Evolutionary conservation across 1,140 invertebrate species (phyloP), one percentile per base, ranked within the genome.

Genomic region (Linepithema humile): DNA sequence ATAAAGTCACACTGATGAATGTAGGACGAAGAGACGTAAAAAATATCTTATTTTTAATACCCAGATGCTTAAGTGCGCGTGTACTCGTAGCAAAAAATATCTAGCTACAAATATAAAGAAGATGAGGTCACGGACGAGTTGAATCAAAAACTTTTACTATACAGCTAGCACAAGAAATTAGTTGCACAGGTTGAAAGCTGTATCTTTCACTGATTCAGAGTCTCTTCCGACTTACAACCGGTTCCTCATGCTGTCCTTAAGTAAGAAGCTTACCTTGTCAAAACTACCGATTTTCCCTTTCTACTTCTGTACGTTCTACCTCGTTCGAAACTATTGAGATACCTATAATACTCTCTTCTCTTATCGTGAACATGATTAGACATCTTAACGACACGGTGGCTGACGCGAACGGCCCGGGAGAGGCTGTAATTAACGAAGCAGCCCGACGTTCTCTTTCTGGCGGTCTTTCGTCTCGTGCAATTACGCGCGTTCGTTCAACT

Each of bases 261-360:
- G 20, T n/a, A 35, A 65, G 40, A 35, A 23, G 20, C 32, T 77
- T 65, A 77, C 32, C 43, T 77, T 67, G 43, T 67, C 43, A 10
- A 62, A 75, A 75, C 38, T 57, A 38, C 4, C 29, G 15, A 3
- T 15, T 12, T 60, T 32, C 29, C 23, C n/a, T n/a, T n/a, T n/a
- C n/a, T n/a, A n/a, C n/a, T n/a, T n/a, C n/a, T n/a, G n/a, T n/a
- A n/a, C 12, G 0, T 43, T 1, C 0, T 20, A 20, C 38, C 10
- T 43, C 10, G 4, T 29, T n/a, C 32, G 12, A 7, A 74, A 40
- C 23, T 73, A 29, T 15, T 10, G 4, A 40, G 17, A 17, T 12
- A 60, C 10, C 5, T 60, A 60, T n/a, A 40, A 3, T 67, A 6
- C 43, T 20, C 40, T n/a, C 7, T 38, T 20, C 20, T 17, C 15